Conservation (phyloP, 1,140 invertebrate species). For the Bursaphelenchus mucronatus region DNA sequence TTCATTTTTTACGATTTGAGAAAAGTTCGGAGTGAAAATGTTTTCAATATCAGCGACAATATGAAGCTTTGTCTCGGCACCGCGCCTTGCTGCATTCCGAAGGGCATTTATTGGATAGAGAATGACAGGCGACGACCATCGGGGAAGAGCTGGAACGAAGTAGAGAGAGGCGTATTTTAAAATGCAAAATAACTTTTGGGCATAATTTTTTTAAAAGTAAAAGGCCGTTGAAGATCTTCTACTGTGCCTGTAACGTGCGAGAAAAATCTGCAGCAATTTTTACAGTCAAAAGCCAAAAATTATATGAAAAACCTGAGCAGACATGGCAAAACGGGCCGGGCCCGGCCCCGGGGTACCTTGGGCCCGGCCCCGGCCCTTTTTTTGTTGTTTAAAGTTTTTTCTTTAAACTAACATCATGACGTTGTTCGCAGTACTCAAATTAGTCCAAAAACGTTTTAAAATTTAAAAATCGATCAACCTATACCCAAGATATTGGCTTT, state of each 20-base stretch:
- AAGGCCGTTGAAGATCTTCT: not conserved
- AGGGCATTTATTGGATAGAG: constrained; percentile 30
- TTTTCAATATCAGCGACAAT: constrained; percentile 33
- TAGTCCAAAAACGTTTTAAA: too few species aligned
- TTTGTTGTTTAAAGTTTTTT: too few species aligned
- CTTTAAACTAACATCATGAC: too few species aligned
- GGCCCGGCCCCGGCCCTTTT: too few species aligned
- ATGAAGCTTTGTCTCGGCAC: constrained; percentile 20
- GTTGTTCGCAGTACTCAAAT: too few species aligned
- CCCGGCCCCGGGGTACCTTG: too few species aligned
- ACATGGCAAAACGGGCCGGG: not conserved
- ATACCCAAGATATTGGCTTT: too few species aligned
- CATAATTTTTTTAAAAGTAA: not conserved
- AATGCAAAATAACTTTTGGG: not conserved
- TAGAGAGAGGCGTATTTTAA: constrained; percentile 2
- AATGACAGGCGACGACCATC: constrained; percentile 12
- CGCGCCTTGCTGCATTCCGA: constrained; percentile 22
- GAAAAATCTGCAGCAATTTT: not conserved
- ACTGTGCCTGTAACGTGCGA: not conserved
- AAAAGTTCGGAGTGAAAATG: constrained; percentile 24
- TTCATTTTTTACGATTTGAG: constrained; percentile 8
- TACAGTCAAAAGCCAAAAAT: not conserved
- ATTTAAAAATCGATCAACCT: too few species aligned
- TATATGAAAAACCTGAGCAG: not conserved
- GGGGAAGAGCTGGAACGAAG: constrained; percentile 10